Conservation (phyloP, 2,888 invertebrate genomes). For the Erannis defoliaria region DNA sequence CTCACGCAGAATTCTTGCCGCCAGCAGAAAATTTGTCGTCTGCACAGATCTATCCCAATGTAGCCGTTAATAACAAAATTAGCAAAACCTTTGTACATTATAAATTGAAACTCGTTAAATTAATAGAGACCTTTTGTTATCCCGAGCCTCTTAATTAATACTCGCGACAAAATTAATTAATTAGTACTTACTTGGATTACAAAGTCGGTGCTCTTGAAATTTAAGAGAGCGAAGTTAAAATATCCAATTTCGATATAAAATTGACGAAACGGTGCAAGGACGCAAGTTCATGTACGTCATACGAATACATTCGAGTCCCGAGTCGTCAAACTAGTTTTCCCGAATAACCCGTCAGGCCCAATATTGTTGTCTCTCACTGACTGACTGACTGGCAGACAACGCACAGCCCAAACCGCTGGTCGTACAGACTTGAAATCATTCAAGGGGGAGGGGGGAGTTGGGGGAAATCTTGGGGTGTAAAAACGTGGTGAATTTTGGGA, state of each 20-base stretch:
- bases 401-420: no score
- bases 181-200: conserved; percentile 18
- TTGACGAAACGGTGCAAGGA: background rate
- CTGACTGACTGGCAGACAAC: no score
- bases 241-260: background rate
- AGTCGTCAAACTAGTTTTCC: conserved; percentile 12
- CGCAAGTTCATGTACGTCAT: background rate
- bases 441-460: no score
- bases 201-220: background rate
- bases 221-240: background rate
- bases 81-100: conserved; percentile 10
- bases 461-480: no score
- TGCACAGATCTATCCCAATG: background rate
- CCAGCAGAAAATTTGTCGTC: background rate
- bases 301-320: background rate
- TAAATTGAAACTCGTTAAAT: conserved; percentile 23
- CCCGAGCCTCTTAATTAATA: conserved; percentile 25
- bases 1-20: background rate
- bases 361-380: background rate
- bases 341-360: background rate
- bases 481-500: no score
- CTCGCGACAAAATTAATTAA: conserved; percentile 26
- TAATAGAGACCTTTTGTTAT: conserved; percentile 12
- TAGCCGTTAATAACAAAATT: conserved; percentile 16
- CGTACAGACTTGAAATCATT: no score